phyloP scores from a whole-genome alignment of 1,140 invertebrate species.

The Drosophila dunni region DNA sequence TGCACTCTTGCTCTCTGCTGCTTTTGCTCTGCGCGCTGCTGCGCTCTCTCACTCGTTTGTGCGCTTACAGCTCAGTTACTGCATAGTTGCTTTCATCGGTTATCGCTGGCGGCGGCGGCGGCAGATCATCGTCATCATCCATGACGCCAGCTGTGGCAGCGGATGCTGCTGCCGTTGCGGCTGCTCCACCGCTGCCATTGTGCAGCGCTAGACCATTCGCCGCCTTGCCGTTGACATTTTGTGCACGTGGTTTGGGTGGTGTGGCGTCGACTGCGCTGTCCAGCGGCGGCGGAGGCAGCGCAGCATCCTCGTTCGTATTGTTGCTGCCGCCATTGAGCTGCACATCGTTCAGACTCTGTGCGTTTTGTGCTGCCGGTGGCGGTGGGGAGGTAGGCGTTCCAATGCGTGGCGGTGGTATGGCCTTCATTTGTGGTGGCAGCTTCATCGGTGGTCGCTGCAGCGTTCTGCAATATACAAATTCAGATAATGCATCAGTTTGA shows the following conservation, averaged over 20 bases:
- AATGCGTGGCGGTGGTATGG: constrained; percentile 83
- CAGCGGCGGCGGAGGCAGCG: constrained; percentile 76
- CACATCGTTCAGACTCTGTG: constrained; percentile 21
- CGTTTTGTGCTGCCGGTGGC: constrained; percentile 50
- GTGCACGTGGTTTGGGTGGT: constrained; percentile 43
- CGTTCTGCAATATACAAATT: constrained; percentile 60
- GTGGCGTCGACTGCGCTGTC: constrained; percentile 40
- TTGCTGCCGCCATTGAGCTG: constrained; percentile 39
- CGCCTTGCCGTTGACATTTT: constrained; percentile 47
- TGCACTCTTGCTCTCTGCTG: background rate
- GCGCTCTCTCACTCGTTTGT: background rate
- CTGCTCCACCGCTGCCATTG: constrained; percentile 50
- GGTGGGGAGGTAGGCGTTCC: constrained; percentile 81
- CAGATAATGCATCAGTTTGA: constrained; percentile 9
- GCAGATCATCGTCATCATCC: constrained; percentile 78
- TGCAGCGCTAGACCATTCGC: constrained; percentile 60
- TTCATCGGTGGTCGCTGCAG: constrained; percentile 83
- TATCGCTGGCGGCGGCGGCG: constrained; percentile 81
- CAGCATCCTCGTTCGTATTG: constrained; percentile 53
- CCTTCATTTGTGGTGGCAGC: constrained; percentile 83
- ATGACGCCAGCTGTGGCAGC: constrained; percentile 26
- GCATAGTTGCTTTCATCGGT: constrained; percentile 84
- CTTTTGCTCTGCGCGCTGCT: background rate
- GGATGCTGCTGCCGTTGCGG: background rate
- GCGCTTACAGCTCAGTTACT: constrained; percentile 81